Percentiles rank a stretch among this genome's conserved stretches.
Conservation (phyloP, 64 coral and sea anemone species). For the Stichodactyla mertensii region DNA sequence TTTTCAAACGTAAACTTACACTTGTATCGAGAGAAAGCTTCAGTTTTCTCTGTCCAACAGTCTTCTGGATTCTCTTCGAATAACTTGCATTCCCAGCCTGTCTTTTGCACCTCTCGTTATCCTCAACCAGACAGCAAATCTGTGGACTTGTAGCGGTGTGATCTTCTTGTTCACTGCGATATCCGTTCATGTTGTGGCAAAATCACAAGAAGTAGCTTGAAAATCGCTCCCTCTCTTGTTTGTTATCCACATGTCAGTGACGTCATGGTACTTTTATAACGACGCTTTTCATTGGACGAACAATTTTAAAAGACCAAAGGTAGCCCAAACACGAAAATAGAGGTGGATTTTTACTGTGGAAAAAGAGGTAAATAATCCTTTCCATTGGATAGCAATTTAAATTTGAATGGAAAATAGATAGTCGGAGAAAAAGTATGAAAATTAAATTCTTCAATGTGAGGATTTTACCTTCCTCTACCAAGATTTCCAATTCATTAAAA, state of each 20-base stretch:
- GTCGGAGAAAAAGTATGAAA: too few species aligned
- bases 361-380: not conserved
- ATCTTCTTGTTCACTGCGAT: constrained; percentile 98
- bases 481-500: too few species aligned
- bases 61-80: constrained; percentile 99
- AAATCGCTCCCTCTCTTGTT: constrained; percentile 94
- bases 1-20: constrained; percentile 53
- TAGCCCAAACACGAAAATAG: not conserved
- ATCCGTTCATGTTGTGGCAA: constrained; percentile 80
- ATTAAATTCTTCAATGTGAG: too few species aligned
- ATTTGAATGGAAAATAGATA: too few species aligned
- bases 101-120: constrained; percentile 85
- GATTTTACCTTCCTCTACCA: too few species aligned
- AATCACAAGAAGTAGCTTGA: constrained; percentile 62
- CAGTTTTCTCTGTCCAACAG: constrained; percentile 97
- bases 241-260: constrained; percentile 89
- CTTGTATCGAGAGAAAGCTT: constrained; percentile 84
- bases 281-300: constrained; percentile 53
- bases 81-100: constrained; percentile 89
- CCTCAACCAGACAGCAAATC: constrained; percentile 99
- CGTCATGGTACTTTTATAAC: constrained; percentile 74
- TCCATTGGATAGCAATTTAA: too few species aligned
- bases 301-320: not conserved
- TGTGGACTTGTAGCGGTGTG: constrained; percentile 71
- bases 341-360: too few species aligned